Evolutionary conservation across 1,140 invertebrate species (phyloP), one percentile per base, ranked within the genome.

Genomic region (Lepidurus arcticus): DNA sequence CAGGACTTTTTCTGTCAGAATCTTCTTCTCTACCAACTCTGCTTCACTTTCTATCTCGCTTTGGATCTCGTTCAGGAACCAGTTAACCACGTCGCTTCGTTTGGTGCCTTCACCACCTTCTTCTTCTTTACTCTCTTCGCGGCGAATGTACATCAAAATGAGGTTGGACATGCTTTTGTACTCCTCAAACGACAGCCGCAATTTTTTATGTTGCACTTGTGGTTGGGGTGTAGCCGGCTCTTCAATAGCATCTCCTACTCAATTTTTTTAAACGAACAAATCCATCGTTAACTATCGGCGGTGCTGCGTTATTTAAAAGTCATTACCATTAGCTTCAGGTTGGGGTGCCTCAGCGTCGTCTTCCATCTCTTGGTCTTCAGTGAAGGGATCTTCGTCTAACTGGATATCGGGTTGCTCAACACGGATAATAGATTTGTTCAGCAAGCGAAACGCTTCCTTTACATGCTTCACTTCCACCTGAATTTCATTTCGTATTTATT

Each of bases 341-440:
- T 42, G 24, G 9, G 75, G 43, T 11, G 75, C 13, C 44, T 76
- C 75, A 34, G 24, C 78, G 3, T 76, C 81, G 10, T 80, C 79
- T 73, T 83, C 83, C 73, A 81, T 80, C 16, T 82, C 78, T 11
- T 81, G 81, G 47, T 83, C 82, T 1, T 86, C 84, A 44, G 88
- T 82, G 4, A 83, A 82, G 13, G 90, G 88, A 44, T 93, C 92
- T 75, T 94, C 93, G 73, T 97, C 93, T 26, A 99, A 86, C 84
- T 97, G 92, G 75, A 99, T 94, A 84, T 99, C 98, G 0, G 97
- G 96, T 81, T 98, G 96, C 84, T 99, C 97, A 7, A 99, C 96
- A 65, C 96, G 89, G 76, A 99, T 96, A 80, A 99, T 99, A 6
- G 97, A 99, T 84, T 99, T 98, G 84, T 97, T 98, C n/a, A 99